phyloP scores from a whole-genome alignment of 2,888 invertebrate species.

The Drosophila tripunctata region DNA sequence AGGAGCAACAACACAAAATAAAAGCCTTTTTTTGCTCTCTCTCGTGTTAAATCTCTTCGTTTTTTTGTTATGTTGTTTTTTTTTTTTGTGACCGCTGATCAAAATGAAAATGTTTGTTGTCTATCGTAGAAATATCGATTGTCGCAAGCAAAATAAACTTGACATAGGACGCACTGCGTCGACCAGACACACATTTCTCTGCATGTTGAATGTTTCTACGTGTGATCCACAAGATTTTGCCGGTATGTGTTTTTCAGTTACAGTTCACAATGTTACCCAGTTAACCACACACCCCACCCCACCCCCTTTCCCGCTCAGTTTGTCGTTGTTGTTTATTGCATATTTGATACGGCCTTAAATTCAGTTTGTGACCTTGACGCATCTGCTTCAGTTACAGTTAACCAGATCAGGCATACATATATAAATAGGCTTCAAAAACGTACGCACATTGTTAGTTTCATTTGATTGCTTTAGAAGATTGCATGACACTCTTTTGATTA shows the following conservation, averaged over 20 bases:
- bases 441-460: slow-evolving; percentile 31
- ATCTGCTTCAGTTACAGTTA: slow-evolving; percentile 61
- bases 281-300: neutral
- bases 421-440: slow-evolving; percentile 56
- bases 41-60: slow-evolving; percentile 16
- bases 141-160: too few species aligned
- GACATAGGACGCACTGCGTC: slow-evolving; percentile 38
- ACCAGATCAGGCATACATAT: slow-evolving; percentile 40
- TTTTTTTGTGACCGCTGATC: slow-evolving; percentile 39
- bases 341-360: slow-evolving; percentile 50
- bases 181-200: slow-evolving; percentile 60
- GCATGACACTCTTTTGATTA: slow-evolving; percentile 32
- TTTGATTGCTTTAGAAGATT: slow-evolving; percentile 25
- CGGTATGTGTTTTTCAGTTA: slow-evolving; percentile 78
- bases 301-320: too few species aligned
- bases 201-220: slow-evolving; percentile 84
- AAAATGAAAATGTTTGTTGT: slow-evolving; percentile 64
- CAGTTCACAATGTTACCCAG: neutral
- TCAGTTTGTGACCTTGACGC: slow-evolving; percentile 57
- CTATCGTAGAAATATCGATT: slow-evolving; percentile 68
- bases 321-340: slow-evolving; percentile 34
- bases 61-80: too few species aligned
- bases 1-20: too few species aligned
- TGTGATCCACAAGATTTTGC: slow-evolving; percentile 82
- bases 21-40: slow-evolving; percentile 38